These are phyloP conservation scores for Pterophyllum scalare DNA, from an alignment of 2,113 vertebrate genomes.

Conservation along the genomic window DNA sequence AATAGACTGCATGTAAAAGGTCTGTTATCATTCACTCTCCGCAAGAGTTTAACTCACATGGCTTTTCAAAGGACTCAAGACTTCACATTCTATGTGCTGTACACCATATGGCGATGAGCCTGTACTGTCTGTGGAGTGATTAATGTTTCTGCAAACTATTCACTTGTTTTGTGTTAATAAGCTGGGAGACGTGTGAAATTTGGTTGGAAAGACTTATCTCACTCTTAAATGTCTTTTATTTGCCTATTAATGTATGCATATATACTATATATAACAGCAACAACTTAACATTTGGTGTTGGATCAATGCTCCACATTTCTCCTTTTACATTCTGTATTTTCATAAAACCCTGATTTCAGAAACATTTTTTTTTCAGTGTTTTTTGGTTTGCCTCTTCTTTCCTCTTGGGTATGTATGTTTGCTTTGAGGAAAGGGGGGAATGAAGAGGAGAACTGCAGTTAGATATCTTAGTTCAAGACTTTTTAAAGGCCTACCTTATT, in stretches of 20 bases:
- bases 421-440: slow-evolving; percentile 60
- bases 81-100: neutral
- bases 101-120: neutral
- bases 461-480: slow-evolving; percentile 53
- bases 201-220: neutral
- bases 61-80: neutral
- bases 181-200: neutral
- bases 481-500: slow-evolving; percentile 76
- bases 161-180: neutral
- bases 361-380: slow-evolving; percentile 21
- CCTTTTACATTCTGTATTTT: slow-evolving; percentile 36
- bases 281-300: slow-evolving; percentile 16
- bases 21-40: neutral
- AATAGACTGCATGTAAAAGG: neutral
- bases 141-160: neutral
- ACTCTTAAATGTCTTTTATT: neutral
- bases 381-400: slow-evolving; percentile 68
- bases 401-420: slow-evolving; percentile 71
- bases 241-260: slow-evolving; percentile 12
- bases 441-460: slow-evolving; percentile 46
- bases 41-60: neutral
- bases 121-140: neutral
- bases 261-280: neutral
- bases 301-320: slow-evolving; percentile 2
- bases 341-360: slow-evolving; percentile 46